Percentiles rank a stretch among this genome's conserved stretches.
Evolutionary conservation across 2,797 vertebrate genomes (phyloP).

Genomic region (Molothrus ater): DNA sequence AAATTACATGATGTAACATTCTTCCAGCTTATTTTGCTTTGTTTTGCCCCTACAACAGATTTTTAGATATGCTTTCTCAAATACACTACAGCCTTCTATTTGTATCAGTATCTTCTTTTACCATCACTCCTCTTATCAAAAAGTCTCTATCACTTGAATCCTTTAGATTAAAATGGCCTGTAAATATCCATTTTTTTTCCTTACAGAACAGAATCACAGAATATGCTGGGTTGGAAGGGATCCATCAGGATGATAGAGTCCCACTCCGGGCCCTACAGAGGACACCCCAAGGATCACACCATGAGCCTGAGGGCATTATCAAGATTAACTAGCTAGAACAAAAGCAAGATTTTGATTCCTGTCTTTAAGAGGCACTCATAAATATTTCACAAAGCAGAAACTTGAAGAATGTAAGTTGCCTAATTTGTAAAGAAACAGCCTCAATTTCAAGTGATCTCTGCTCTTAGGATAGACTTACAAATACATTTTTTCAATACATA

Average conservation of each 20-base stretch:
- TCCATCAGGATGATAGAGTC: rapidly evolving
- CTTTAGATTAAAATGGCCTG: background rate
- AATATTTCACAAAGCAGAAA: background rate
- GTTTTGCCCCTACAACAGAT: background rate
- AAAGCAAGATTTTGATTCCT: background rate
- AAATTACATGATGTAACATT: background rate
- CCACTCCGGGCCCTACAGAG: background rate
- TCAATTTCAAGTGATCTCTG: background rate
- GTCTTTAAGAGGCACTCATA: background rate
- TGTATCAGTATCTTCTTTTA: background rate
- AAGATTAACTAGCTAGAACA: background rate
- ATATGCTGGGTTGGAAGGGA: background rate
- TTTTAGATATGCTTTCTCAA: background rate
- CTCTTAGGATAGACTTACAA: background rate
- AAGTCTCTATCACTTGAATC: background rate
- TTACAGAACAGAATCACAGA: background rate
- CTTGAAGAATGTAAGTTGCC: background rate
- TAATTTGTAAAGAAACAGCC: background rate
- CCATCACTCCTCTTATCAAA: background rate
- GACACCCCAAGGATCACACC: background rate
- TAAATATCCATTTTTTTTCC: background rate
- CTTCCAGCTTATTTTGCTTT: background rate
- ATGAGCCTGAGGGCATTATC: rapidly evolving
- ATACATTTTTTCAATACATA: background rate
- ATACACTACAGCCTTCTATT: background rate